Evolutionary conservation across 2,113 vertebrate species (phyloP).

Genomic region (Syngnathus floridae): DNA sequence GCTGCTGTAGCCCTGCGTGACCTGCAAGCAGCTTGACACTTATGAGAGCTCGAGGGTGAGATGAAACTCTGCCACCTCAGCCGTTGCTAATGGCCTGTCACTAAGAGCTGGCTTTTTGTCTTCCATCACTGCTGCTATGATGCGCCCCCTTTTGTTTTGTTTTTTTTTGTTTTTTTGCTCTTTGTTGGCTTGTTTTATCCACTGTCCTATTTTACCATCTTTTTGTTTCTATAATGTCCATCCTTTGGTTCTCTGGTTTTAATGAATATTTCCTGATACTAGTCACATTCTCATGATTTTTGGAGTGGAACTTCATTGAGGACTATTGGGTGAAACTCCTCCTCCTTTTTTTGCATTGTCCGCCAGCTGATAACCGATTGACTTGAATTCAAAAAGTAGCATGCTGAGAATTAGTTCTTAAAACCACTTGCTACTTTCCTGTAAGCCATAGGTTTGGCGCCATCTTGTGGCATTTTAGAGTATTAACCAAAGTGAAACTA

Average conservation of each 20-base stretch:
- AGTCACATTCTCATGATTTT: too few species aligned
- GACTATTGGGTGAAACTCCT: too few species aligned
- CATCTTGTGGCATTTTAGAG: too few species aligned
- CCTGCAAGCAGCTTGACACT: conserved; percentile 41
- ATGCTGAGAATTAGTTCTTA: too few species aligned
- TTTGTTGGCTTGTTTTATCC: neutral
- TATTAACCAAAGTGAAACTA: too few species aligned
- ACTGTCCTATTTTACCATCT: neutral
- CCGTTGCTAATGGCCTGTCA: conserved; percentile 41
- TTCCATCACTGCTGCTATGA: conserved; percentile 13
- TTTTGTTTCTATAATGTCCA: neutral
- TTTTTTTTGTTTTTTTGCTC: neutral
- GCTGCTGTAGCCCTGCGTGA: conserved; percentile 36
- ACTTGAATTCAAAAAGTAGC: too few species aligned
- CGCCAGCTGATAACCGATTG: too few species aligned
- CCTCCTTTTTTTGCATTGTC: too few species aligned
- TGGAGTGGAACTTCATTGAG: too few species aligned
- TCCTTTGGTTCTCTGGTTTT: neutral
- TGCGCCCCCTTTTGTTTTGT: neutral
- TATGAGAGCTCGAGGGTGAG: conserved; percentile 36
- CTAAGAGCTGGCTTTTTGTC: conserved; percentile 36
- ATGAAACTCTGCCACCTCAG: conserved; percentile 36
- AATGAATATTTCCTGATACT: neutral
- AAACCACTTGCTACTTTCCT: neutral
- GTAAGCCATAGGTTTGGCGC: too few species aligned